Evolutionary conservation across 2,113 vertebrate species (phyloP).

Genomic region (Coreoperca whiteheadi): DNA sequence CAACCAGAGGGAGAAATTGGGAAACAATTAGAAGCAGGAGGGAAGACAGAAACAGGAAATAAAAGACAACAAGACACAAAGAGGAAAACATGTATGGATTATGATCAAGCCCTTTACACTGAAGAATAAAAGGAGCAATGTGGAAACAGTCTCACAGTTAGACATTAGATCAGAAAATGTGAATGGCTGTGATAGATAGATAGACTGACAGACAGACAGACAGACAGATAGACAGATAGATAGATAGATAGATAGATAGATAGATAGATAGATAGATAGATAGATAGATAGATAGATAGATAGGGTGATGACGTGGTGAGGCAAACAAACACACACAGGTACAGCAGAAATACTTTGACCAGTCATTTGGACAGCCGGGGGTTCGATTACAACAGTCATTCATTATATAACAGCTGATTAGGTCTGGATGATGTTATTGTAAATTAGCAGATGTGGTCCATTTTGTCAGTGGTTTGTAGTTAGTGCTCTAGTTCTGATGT

Average conservation of each 20-base stretch:
- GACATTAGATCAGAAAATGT: slow-evolving; percentile 9
- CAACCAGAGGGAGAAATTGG: slow-evolving; percentile 1
- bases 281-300: slow-evolving; percentile 41
- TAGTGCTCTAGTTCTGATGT: slow-evolving; percentile 84
- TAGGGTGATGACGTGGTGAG: not conserved
- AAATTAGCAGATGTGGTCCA: slow-evolving; percentile 62
- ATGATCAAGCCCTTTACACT: slow-evolving; percentile 11
- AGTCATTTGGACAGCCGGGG: slow-evolving; percentile 86
- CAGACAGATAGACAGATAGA: slow-evolving; percentile 34
- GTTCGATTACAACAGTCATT: slow-evolving; percentile 64
- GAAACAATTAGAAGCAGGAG: slow-evolving; percentile 7
- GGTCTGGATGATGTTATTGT: slow-evolving; percentile 66
- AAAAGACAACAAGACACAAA: not conserved
- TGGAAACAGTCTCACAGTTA: not conserved
- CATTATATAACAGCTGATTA: slow-evolving; percentile 58
- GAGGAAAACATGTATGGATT: slow-evolving; percentile 2
- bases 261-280: slow-evolving; percentile 24
- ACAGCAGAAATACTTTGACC: slow-evolving; percentile 65
- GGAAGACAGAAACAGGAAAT: not conserved
- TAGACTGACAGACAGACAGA: slow-evolving; percentile 28
- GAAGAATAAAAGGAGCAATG: not conserved
- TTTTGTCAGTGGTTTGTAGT: slow-evolving; percentile 58
- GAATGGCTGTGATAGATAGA: not conserved
- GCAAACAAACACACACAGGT: slow-evolving; percentile 50
- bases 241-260: slow-evolving; percentile 36